Evolutionary conservation across 2,888 invertebrate genomes (phyloP), one percentile per base, ranked within the genome.

Genomic region (Lissonota sp.): DNA sequence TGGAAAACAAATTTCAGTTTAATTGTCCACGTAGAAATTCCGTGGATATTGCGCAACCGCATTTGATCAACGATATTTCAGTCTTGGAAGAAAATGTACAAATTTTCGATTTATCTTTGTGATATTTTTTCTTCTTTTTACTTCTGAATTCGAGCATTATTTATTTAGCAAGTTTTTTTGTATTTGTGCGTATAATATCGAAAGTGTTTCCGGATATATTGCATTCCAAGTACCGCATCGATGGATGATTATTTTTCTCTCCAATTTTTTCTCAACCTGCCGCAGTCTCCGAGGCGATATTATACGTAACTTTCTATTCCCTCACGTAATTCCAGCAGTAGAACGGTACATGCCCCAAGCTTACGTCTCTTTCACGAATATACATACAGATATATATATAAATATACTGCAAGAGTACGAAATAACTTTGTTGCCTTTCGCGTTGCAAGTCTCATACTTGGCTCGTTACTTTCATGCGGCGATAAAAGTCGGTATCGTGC

Each of bases 271-370:
- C 46, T 7, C 14, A 39, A 51, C 37, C 53, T 46, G 44, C 44
- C 66, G 42, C 64, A 4, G 39, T 64, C 57, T 79, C 51, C 16
- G 49, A 67, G 69, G 55, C 60, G 60, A 70, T 42, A 83, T 80
- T 80, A 79, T 87, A 86, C 79, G 86, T 87, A 76, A 88, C 89
- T 90, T 90, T 90, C 89, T 89, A 90, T 85, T 82, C 83, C 72
- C 77, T 81, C 83, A 81, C 83, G 84, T 84, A 85, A 84, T 86
- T 80, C 73, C 53, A 81, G 78, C 60, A 51, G 60, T 64, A 66
- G 66, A 81, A 66, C 75, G 81, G 63, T 76, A 67, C 72, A 72
- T 60, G 46, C 49, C 72, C 51, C 58, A 42, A 26, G 64, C 72
- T 16, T 6, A 40, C 60, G 26, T 3, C 26, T 26, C 26, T 26